phyloP scores from a whole-genome alignment of 2,888 invertebrate genomes.

The Diadegma fenestrale region DNA sequence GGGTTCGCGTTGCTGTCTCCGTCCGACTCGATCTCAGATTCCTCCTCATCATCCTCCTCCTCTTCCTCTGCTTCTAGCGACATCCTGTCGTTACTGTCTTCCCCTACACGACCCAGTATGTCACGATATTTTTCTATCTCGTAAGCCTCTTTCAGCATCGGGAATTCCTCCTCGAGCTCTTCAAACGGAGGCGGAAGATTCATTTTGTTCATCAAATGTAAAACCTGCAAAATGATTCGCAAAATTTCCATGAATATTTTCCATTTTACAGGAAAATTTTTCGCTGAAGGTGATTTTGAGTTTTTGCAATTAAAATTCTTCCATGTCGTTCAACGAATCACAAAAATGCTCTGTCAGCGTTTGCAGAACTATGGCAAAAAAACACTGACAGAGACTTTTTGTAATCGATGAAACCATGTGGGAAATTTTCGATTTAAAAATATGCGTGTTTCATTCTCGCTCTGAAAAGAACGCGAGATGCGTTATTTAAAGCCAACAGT shows the following conservation, averaged over 20 bases:
- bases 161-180: conserved; percentile 84
- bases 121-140: conserved; percentile 80
- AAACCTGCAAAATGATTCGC: conserved; percentile 86
- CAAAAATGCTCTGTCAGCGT: too few relatives aligned
- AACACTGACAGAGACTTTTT: too few relatives aligned
- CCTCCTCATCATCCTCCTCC: conserved; percentile 80
- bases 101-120: conserved; percentile 75
- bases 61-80: conserved; percentile 35
- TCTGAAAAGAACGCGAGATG: too few relatives aligned
- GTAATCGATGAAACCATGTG: too few relatives aligned
- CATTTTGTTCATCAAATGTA: conserved; percentile 98
- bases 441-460: too few relatives aligned
- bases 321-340: too few relatives aligned
- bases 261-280: too few relatives aligned
- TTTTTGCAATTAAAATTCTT: too few relatives aligned
- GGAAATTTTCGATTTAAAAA: too few relatives aligned
- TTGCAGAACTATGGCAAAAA: too few relatives aligned
- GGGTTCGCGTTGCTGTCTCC: conserved; percentile 83
- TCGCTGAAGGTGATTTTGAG: too few relatives aligned
- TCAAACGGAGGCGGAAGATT: conserved; percentile 94
- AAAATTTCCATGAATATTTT: neutral
- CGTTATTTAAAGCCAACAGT: too few relatives aligned
- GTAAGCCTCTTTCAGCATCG: conserved; percentile 79
- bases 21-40: conserved; percentile 90
- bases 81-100: conserved; percentile 75